phyloP scores from a whole-genome alignment of 1,140 invertebrate species.

The Bradynema listronoti region DNA sequence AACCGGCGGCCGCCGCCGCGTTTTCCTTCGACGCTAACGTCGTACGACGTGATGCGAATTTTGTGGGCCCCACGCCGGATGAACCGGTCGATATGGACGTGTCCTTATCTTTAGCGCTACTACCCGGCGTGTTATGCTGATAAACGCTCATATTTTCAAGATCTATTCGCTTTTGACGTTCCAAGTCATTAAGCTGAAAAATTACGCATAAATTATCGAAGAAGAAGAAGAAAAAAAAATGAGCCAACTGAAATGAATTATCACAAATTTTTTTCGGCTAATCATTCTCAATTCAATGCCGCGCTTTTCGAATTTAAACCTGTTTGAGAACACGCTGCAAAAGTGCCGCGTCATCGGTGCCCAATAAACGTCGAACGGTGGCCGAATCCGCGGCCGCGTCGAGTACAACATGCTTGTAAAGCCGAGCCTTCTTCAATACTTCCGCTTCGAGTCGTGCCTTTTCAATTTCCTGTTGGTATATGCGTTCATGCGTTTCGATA shows the following conservation, averaged over 20 bases:
- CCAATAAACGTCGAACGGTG: slow-evolving; percentile 7
- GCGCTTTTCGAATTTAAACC: slow-evolving; percentile 3
- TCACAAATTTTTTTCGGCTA: background rate
- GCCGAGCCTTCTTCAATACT: slow-evolving; percentile 21
- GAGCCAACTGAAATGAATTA: no score
- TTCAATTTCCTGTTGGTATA: background rate
- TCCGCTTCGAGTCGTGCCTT: slow-evolving; percentile 24
- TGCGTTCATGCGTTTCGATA: slow-evolving; percentile 8
- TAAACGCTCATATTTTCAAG: background rate
- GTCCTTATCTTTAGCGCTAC: no score
- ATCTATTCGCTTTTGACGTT: slow-evolving; percentile 26
- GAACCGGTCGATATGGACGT: no score
- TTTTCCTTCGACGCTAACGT: no score
- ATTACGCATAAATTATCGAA: background rate
- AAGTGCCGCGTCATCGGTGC: slow-evolving; percentile 17
- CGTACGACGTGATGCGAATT: no score
- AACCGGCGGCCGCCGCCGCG: no score
- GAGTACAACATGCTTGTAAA: slow-evolving; percentile 27
- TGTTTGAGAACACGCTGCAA: slow-evolving; percentile 21
- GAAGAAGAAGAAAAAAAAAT: slow-evolving; percentile 1
- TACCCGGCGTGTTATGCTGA: no score
- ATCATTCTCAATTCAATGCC: background rate
- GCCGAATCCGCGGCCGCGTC: background rate
- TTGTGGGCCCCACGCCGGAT: no score
- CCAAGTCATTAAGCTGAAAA: slow-evolving; percentile 24